phyloP scores from a whole-genome alignment of 1,140 invertebrate genomes.

The Brachionus calyciflorus region DNA sequence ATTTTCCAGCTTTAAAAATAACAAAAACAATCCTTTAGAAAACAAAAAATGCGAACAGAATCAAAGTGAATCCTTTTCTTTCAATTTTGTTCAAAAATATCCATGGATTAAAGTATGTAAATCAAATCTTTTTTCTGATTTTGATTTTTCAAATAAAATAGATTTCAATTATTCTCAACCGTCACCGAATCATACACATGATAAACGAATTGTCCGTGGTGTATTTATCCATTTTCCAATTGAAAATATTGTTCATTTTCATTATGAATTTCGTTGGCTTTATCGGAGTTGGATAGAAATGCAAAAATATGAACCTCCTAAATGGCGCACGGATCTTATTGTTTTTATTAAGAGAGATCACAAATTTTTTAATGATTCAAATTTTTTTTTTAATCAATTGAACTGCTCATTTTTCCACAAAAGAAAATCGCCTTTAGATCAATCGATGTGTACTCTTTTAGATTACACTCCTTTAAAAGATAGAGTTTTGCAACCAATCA shows the following conservation, averaged over 20 bases:
- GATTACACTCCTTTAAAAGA: background rate
- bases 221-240: slow-evolving; percentile 34
- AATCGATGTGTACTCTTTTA: slow-evolving; percentile 26
- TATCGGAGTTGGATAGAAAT: slow-evolving; percentile 46
- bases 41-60: background rate
- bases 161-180: slow-evolving; percentile 19
- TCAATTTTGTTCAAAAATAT: background rate
- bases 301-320: slow-evolving; percentile 1
- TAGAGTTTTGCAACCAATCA: background rate
- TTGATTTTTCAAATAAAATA: background rate
- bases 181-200: background rate
- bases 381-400: background rate
- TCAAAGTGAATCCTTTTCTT: background rate
- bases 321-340: slow-evolving; percentile 43
- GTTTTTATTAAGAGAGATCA: slow-evolving; percentile 20
- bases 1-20: no score
- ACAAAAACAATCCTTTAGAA: background rate
- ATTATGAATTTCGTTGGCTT: slow-evolving; percentile 30
- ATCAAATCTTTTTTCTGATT: background rate
- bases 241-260: background rate
- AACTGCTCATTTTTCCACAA: slow-evolving; percentile 32
- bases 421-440: background rate
- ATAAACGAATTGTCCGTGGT: background rate
- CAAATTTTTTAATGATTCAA: background rate
- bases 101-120: background rate